A percentile compares a stretch with the other conserved stretches of the same genome.
Conservation (phyloP, 23 tunicate genomes). For the Styela plicata region DNA sequence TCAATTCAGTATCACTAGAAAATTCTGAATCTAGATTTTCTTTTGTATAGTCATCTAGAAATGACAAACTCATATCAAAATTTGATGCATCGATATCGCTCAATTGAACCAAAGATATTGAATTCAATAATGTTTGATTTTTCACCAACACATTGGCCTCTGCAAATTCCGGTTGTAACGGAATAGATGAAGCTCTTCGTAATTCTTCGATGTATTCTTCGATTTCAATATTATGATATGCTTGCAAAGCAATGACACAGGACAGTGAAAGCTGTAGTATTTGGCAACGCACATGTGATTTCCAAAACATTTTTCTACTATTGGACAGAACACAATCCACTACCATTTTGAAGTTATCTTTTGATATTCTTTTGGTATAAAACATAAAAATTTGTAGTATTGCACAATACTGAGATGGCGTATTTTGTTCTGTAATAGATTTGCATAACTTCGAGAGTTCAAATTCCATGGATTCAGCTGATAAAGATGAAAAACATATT, state of each 20-base stretch:
- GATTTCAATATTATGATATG: neutral
- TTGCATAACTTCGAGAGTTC: neutral
- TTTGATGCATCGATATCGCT: neutral
- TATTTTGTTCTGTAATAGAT: neutral
- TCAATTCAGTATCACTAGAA: neutral
- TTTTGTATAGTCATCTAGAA: neutral
- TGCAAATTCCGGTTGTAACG: neutral
- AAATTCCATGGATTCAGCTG: neutral
- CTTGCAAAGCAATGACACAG: neutral
- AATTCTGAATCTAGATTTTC: neutral
- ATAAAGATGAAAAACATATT: neutral
- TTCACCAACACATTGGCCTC: neutral
- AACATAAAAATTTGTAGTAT: neutral
- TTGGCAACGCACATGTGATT: neutral
- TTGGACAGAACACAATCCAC: neutral
- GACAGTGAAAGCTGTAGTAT: neutral
- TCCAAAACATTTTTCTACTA: neutral
- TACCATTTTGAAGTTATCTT: neutral
- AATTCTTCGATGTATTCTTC: neutral
- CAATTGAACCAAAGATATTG: neutral
- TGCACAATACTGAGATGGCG: constrained; percentile 9
- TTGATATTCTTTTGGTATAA: neutral
- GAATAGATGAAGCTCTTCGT: neutral
- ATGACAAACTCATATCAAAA: constrained; percentile 2
- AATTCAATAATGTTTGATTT: neutral